Base-by-base conservation (phyloP, 2,888 invertebrate genomes). In the Gasteruption jaculator region DNA sequence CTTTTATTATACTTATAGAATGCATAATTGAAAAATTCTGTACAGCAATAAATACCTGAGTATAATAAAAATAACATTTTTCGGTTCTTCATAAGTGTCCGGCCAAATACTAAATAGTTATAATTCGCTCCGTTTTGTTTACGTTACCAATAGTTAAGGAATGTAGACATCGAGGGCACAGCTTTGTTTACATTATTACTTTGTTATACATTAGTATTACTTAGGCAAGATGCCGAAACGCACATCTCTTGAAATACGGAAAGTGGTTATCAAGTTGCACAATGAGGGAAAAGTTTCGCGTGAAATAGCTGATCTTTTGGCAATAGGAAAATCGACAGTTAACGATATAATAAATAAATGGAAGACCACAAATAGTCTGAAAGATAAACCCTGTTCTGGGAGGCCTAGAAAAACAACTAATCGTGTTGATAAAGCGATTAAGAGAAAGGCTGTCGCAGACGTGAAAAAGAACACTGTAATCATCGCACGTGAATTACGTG, bases 331-430 rank as follows among this genome's bases (percentile, higher is more conserved):
- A 40, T 29, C 30, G 6, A 44, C 27, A 12, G 26, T 44, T 8
- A 44, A 44, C 20, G 31, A 40, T 30, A 34, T 40, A 22, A 26
- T 43, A 10, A 35, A 39, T 16, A 30, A 35, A 24, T 44, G 24
- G 11, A 25, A 25, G 24, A 10, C 26, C 26, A 12, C 7, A 14
- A 15, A 19, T 37, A 25, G 18, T 15, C 8, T 18, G 25, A 21
- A 27, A 20, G 33, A 32, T 18, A 27, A 11, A 25, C 19, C 8
- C 5, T 14, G 16, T 25, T n/a, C 12, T 26, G 26, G 26, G 5
- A 29, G 37, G 18, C 24, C 37, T 25, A n/a, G 31, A 31, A 31
- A 40, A 19, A 40, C 33, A 19, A 19, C 27, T 5, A 15, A 16
- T 19, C 15, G 21, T 15, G 26, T 43, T 26, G 32, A 43, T 33